Evolutionary conservation across 1,140 invertebrate species (phyloP).

Genomic region (Drosophila kohkoa): DNA sequence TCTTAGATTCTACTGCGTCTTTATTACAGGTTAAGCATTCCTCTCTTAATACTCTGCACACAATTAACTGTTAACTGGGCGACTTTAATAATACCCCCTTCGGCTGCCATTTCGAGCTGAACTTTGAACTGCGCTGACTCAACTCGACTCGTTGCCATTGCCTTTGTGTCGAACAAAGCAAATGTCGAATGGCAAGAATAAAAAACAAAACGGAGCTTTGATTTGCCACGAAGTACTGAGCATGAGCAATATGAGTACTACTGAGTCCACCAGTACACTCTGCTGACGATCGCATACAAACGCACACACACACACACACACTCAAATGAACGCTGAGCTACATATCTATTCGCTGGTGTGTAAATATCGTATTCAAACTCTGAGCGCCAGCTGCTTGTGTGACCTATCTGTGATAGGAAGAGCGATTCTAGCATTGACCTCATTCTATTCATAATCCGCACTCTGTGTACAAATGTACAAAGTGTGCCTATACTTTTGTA

Average conservation of each 20-base stretch:
- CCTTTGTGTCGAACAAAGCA: constrained; percentile 43
- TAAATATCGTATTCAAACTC: constrained; percentile 16
- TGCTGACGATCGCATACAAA: constrained; percentile 11
- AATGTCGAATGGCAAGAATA: constrained; percentile 24
- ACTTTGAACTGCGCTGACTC: constrained; percentile 35
- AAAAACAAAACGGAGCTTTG: constrained; percentile 31
- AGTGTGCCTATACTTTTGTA: background rate
- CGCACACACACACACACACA: constrained; percentile 1
- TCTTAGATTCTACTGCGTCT: background rate
- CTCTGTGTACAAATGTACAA: background rate
- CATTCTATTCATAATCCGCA: constrained; percentile 8
- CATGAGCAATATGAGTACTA: constrained; percentile 20
- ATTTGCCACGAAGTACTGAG: constrained; percentile 32
- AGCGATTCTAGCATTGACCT: constrained; percentile 28
- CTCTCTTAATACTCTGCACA: background rate
- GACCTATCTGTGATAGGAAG: constrained; percentile 1
- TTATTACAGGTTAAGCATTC: background rate
- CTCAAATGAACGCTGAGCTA: background rate
- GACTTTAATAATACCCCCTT: constrained; percentile 2
- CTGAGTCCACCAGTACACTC: constrained; percentile 25
- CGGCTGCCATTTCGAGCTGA: constrained; percentile 15
- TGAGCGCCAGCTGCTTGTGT: background rate
- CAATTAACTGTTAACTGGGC: constrained; percentile 7
- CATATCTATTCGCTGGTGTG: background rate
- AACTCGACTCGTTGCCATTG: background rate